phyloP scores from a whole-genome alignment of 2,797 vertebrate species.

The Urocyon cinereoargenteus region DNA sequence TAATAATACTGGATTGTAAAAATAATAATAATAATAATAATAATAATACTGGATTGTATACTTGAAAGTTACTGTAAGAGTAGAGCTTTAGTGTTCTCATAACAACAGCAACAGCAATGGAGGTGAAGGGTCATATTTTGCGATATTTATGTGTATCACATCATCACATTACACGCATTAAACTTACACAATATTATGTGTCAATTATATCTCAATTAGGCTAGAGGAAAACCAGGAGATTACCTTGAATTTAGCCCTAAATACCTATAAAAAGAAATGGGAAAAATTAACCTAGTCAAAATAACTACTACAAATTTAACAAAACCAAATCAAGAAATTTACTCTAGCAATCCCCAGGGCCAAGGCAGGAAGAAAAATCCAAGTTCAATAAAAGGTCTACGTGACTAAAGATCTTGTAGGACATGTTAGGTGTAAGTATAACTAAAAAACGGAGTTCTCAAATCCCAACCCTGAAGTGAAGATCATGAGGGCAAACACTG shows the following conservation, averaged over 20 bases:
- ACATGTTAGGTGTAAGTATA: neutral
- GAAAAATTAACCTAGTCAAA: neutral
- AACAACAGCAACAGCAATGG: neutral
- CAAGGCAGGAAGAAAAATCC: neutral
- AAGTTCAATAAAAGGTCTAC: neutral
- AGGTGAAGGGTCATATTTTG: neutral
- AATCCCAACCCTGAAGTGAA: neutral
- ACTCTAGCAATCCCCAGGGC: neutral
- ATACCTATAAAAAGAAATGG: neutral
- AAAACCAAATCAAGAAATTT: slow-evolving; percentile 5
- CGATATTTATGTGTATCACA: neutral
- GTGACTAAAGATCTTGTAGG: neutral
- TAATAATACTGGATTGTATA: neutral
- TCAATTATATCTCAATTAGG: neutral
- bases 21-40: neutral
- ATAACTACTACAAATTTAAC: neutral
- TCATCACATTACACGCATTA: neutral
- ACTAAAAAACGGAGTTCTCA: neutral
- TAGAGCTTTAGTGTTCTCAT: neutral
- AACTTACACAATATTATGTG: neutral
- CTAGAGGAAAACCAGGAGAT: neutral
- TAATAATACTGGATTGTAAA: neutral
- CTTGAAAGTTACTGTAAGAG: neutral
- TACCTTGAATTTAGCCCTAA: neutral
- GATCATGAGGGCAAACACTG: neutral